Evolutionary conservation across 1,140 invertebrate genomes (phyloP).

Genomic region (Halesus radiatus): DNA sequence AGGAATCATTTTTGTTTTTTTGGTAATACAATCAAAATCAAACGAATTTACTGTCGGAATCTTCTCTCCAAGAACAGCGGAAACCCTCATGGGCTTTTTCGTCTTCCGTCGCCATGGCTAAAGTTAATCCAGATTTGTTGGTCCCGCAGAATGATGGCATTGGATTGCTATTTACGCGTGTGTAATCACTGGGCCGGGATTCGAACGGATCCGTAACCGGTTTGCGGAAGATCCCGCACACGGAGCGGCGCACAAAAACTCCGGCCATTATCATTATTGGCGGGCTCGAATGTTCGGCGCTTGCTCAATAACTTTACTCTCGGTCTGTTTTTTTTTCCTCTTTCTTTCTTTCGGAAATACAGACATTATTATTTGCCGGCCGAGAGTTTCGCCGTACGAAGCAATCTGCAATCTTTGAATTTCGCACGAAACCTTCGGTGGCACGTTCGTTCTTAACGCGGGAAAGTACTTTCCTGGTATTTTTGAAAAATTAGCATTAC

Average conservation of each 20-base stretch:
- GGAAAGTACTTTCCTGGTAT: too few species aligned
- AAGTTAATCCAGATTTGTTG: background rate
- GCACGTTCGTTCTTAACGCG: too few species aligned
- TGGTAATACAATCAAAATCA: too few species aligned
- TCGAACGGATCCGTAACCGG: slow-evolving; percentile 24
- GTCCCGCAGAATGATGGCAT: slow-evolving; percentile 20
- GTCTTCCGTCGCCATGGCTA: background rate
- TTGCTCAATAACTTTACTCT: slow-evolving; percentile 1
- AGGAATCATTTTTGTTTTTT: too few species aligned
- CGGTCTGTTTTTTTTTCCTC: background rate
- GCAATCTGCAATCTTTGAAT: too few species aligned
- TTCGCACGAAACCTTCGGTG: too few species aligned
- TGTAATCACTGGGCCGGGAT: slow-evolving; percentile 19
- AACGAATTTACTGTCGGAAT: too few species aligned
- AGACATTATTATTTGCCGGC: slow-evolving; percentile 4
- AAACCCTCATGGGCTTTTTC: background rate
- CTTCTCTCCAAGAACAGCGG: background rate
- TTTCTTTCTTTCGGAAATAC: slow-evolving; percentile 38
- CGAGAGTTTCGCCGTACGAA: too few species aligned
- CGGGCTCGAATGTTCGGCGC: slow-evolving; percentile 45
- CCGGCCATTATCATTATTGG: slow-evolving; percentile 55
- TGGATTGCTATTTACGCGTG: slow-evolving; percentile 20
- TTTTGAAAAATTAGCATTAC: too few species aligned
- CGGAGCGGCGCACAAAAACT: slow-evolving; percentile 29
- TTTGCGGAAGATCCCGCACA: slow-evolving; percentile 46